Evolutionary conservation across 2,113 vertebrate species (phyloP).

Genomic region (Castor canadensis): DNA sequence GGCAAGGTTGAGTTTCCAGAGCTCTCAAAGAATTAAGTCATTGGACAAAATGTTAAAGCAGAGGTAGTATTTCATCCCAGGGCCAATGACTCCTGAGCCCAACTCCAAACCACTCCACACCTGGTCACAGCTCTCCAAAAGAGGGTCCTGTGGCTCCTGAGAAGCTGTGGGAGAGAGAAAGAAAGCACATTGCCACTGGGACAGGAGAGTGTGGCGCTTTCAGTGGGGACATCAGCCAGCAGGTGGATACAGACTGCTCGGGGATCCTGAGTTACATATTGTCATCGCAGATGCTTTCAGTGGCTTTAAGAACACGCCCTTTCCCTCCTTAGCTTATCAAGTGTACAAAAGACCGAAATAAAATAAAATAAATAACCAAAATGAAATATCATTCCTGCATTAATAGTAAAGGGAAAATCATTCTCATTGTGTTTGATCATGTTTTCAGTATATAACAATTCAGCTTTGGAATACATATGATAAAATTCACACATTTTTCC

Average conservation of each 20-base stretch:
- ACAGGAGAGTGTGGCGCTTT: not conserved
- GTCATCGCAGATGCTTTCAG: rapidly evolving
- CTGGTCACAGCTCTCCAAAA: not conserved
- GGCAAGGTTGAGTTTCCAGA: not conserved
- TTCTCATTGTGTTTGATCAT: too few species aligned
- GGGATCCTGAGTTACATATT: not conserved
- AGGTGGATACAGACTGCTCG: not conserved
- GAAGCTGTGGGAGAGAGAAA: not conserved
- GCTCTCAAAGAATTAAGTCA: not conserved
- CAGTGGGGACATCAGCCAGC: not conserved
- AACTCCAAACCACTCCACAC: not conserved
- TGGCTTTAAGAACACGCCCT: not conserved
- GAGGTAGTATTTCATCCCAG: not conserved
- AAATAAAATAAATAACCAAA: too few species aligned
- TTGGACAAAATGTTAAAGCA: not conserved
- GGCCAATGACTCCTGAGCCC: not conserved
- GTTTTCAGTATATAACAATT: too few species aligned
- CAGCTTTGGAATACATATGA: not conserved
- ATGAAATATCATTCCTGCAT: too few species aligned
- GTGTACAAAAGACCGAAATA: not conserved
- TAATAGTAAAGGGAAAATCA: too few species aligned
- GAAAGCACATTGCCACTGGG: not conserved
- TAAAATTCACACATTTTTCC: not conserved
- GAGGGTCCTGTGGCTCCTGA: not conserved
- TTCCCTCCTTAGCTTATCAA: not conserved